Evolutionary conservation across 1,140 invertebrate genomes (phyloP).

Genomic region (Temnothorax longispinosus): DNA sequence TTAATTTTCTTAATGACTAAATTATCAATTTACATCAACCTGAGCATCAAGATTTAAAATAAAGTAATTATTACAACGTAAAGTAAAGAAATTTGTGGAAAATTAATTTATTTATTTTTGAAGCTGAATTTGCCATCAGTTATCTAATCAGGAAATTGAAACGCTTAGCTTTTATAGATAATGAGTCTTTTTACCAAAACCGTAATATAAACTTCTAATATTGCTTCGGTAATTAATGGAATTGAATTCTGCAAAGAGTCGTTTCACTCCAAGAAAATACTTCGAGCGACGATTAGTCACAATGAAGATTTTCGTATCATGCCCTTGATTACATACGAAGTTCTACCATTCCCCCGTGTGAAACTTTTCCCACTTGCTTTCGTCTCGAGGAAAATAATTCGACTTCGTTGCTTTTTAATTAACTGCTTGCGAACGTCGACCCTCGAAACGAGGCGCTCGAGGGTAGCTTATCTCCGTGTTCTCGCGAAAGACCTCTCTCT

Average conservation of each 20-base stretch:
- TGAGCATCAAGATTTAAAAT: neutral
- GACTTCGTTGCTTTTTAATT: slow-evolving; percentile 73
- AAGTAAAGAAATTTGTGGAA: neutral
- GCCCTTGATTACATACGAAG: slow-evolving; percentile 55
- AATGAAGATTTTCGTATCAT: slow-evolving; percentile 62
- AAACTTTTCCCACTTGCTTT: slow-evolving; percentile 33
- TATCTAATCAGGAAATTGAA: neutral
- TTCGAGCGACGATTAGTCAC: slow-evolving; percentile 24
- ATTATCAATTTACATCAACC: neutral
- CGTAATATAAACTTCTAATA: slow-evolving; percentile 12
- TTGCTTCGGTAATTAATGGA: slow-evolving; percentile 35
- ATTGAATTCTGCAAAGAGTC: slow-evolving; percentile 23
- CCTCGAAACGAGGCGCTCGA: slow-evolving; percentile 28
- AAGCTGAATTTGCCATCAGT: neutral
- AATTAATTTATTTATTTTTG: neutral
- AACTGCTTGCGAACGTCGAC: slow-evolving; percentile 56
- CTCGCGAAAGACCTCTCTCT: slow-evolving; percentile 20
- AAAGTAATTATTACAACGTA: neutral
- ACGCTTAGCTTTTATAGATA: neutral
- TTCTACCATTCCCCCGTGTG: neutral
- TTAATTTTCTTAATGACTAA: neutral
- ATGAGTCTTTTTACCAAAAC: slow-evolving; percentile 12
- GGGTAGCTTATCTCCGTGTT: slow-evolving; percentile 59
- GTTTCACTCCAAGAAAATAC: slow-evolving; percentile 5
- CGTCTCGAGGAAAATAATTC: slow-evolving; percentile 62